phyloP scores from a whole-genome alignment of 2,797 vertebrate genomes.

The Nyctibius grandis region DNA sequence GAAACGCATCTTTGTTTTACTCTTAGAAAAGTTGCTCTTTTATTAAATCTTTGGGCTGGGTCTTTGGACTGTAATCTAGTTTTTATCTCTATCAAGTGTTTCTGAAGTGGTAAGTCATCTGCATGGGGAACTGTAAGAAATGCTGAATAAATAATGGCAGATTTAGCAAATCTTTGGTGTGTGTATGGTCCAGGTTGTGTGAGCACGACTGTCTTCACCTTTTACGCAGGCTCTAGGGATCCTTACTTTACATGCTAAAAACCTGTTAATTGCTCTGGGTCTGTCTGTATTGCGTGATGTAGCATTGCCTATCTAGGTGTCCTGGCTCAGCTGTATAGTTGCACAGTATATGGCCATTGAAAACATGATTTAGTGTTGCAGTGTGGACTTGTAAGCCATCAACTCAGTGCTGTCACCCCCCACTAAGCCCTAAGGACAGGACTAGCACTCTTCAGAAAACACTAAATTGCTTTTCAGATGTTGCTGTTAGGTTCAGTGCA shows the following conservation, averaged over 20 bases:
- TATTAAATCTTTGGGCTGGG: accelerated
- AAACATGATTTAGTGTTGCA: not conserved
- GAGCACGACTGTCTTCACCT: not conserved
- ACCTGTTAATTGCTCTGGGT: not conserved
- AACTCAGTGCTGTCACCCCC: not conserved
- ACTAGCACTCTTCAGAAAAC: not conserved
- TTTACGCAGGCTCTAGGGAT: accelerated
- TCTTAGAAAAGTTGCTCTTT: not conserved
- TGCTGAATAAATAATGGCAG: not conserved
- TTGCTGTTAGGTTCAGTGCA: accelerated
- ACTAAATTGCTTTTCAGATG: not conserved
- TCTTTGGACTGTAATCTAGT: not conserved
- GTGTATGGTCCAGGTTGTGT: accelerated
- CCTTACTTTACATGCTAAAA: accelerated
- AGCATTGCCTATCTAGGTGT: not conserved
- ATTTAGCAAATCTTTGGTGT: accelerated
- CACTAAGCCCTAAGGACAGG: not conserved
- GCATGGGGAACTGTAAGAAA: too few relatives aligned
- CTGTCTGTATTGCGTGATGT: accelerated
- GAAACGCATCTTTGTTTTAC: not conserved
- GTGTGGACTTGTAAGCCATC: not conserved
- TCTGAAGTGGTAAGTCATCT: not conserved
- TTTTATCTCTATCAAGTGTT: not conserved
- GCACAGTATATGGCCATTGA: not conserved
- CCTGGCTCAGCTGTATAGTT: not conserved